Conservation (phyloP, 2,888 invertebrate species). For the Mongoloraphidia duomilia region DNA sequence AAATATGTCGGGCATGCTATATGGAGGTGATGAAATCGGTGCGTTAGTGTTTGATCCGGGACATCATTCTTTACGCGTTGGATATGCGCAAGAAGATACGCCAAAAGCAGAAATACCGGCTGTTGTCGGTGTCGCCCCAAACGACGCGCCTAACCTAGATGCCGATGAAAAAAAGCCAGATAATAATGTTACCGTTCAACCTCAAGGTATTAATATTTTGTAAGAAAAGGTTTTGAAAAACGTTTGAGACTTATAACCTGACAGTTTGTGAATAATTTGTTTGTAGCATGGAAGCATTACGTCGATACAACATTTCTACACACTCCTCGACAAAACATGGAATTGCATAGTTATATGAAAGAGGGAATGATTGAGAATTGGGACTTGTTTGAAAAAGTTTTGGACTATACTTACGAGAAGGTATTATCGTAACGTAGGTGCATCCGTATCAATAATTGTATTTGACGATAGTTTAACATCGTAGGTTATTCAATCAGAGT, state of each 20-base stretch:
- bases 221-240: neutral
- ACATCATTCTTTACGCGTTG: slow-evolving; percentile 76
- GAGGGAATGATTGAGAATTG: slow-evolving; percentile 99
- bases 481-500: slow-evolving; percentile 80
- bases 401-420: slow-evolving; percentile 88
- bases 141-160: slow-evolving; percentile 49
- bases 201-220: neutral
- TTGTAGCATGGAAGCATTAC: slow-evolving; percentile 49
- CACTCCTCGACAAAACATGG: slow-evolving; percentile 79
- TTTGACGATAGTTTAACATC: slow-evolving; percentile 6
- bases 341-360: slow-evolving; percentile 85
- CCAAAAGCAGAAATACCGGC: slow-evolving; percentile 97
- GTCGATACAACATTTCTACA: slow-evolving; percentile 90
- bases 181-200: slow-evolving; percentile 41
- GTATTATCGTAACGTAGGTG: slow-evolving; percentile 21
- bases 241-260: slow-evolving; percentile 1
- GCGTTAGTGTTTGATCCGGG: slow-evolving; percentile 96
- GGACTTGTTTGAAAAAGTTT: slow-evolving; percentile 94
- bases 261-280: neutral
- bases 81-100: slow-evolving; percentile 96
- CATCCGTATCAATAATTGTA: neutral
- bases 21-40: slow-evolving; percentile 96
- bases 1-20: slow-evolving; percentile 52
- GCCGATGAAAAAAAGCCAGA: slow-evolving; percentile 64
- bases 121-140: slow-evolving; percentile 73